Evolutionary conservation across 1,140 invertebrate genomes (phyloP).

Genomic region (Octopus sinensis): DNA sequence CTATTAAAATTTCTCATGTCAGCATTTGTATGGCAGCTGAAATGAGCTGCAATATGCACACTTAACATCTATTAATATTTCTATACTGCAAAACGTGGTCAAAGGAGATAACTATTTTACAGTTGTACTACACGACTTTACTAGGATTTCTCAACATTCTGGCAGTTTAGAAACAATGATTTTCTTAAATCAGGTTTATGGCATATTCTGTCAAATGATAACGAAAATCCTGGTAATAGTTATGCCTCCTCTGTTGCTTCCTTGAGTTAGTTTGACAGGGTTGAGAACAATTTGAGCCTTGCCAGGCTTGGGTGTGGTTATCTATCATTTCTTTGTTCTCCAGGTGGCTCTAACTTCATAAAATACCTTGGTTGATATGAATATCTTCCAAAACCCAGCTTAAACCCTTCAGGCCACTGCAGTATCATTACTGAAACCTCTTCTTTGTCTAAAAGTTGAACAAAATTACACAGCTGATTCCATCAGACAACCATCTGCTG

Average conservation of each 20-base stretch:
- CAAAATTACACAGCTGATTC: neutral
- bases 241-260: too few species aligned
- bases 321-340: neutral
- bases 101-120: neutral
- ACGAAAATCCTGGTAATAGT: too few species aligned
- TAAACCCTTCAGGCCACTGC: neutral
- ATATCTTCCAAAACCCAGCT: constrained; percentile 1
- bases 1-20: neutral
- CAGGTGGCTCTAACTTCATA: neutral
- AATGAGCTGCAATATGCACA: neutral
- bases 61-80: constrained; percentile 1
- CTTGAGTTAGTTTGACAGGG: too few species aligned
- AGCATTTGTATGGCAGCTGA: constrained; percentile 1
- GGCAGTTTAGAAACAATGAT: too few species aligned
- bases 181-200: too few species aligned
- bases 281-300: too few species aligned
- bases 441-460: constrained; percentile 1
- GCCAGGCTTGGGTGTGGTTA: too few species aligned
- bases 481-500: neutral
- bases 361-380: neutral
- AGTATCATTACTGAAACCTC: neutral
- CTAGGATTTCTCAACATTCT: too few species aligned
- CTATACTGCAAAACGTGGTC: constrained; percentile 2
- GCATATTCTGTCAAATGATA: too few species aligned
- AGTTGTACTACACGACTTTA: too few species aligned